Base-by-base conservation (phyloP, 2,113 vertebrate species). In the Cranoglanis bouderius region DNA sequence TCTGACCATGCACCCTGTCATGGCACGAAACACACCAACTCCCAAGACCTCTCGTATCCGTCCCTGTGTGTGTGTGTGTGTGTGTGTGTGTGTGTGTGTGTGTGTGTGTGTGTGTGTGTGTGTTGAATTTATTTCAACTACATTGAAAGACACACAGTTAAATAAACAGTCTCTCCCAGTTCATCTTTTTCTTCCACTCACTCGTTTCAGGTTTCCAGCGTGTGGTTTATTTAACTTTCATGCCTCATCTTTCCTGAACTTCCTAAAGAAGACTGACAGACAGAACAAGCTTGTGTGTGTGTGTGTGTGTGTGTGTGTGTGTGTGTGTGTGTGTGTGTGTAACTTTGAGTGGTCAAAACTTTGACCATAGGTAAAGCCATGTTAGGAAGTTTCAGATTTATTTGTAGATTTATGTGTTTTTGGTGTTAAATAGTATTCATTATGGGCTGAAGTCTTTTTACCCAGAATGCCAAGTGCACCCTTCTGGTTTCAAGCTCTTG, bases 61-160 rank as follows among this genome's bases (percentile, higher is more conserved):
- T 89, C 88, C 82, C 74, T 82, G 63, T 86, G 85, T 88, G 65
- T 35, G 77, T 85, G 57, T 85, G 65, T 84, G 89, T 80, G 46
- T 63, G 53, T 72, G 65, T 35, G 63, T 26, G 49, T 74, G 49
- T 38, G 32, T 55, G 49, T 16, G 32, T 75, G n/a, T 75, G 67
- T 84, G 70, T 85, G 67, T 29, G 24, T 43, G 49, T 43, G 72
- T 46, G 53, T 51, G 75, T 67, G 77, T 55, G 59, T 82, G 32
- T 43, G 85, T 63, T 87, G 85, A 89, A 87, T 91, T 89, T 89
- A 89, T 91, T 91, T 91, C 49, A 91, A 89, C 88, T 89, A 83
- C 72, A 81, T 67, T 85, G 86, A 89, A 88, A 88, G 90, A 85
- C 84, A 87, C 88, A 88, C 65, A 77, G 90, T 91, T 85, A 89